Percentiles rank a stretch among this genome's conserved stretches.
These are phyloP conservation scores for Papilio helenus DNA, from an alignment of 1,140 invertebrate genomes.

Conservation along the genomic window DNA sequence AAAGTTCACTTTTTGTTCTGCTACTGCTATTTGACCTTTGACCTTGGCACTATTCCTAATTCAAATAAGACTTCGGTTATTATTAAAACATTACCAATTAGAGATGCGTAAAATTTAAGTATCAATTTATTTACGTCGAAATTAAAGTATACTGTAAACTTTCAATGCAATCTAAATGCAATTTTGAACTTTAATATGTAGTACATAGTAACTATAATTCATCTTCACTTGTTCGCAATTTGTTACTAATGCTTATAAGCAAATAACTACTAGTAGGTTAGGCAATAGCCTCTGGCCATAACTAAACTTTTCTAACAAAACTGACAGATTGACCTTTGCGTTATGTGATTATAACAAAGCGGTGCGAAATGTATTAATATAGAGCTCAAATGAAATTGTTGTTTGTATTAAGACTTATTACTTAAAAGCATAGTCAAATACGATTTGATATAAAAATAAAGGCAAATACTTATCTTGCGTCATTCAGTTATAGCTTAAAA, in stretches of 20 bases:
- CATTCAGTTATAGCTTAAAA: no score
- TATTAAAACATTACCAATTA: slow-evolving; percentile 45
- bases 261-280: not conserved
- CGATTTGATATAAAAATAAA: not conserved
- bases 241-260: not conserved
- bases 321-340: slow-evolving; percentile 37
- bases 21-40: not conserved
- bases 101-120: slow-evolving; percentile 45
- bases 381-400: not conserved
- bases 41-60: slow-evolving; percentile 9
- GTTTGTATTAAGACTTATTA: not conserved
- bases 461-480: no score
- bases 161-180: not conserved
- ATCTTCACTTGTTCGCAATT: not conserved
- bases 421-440: not conserved
- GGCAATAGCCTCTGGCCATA: slow-evolving; percentile 8
- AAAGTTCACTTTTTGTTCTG: no score
- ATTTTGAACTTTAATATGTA: slow-evolving; percentile 11
- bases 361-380: slow-evolving; percentile 20
- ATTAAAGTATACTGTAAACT: slow-evolving; percentile 41
- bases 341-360: slow-evolving; percentile 26
- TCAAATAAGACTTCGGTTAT: not conserved
- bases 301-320: slow-evolving; percentile 39
- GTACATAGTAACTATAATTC: not conserved
- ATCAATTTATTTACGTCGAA: slow-evolving; percentile 49